A percentile compares a stretch with the other conserved stretches of the same genome.
phyloP scores from a whole-genome alignment of 2,888 invertebrate species.

The Deroplatys truncata region DNA sequence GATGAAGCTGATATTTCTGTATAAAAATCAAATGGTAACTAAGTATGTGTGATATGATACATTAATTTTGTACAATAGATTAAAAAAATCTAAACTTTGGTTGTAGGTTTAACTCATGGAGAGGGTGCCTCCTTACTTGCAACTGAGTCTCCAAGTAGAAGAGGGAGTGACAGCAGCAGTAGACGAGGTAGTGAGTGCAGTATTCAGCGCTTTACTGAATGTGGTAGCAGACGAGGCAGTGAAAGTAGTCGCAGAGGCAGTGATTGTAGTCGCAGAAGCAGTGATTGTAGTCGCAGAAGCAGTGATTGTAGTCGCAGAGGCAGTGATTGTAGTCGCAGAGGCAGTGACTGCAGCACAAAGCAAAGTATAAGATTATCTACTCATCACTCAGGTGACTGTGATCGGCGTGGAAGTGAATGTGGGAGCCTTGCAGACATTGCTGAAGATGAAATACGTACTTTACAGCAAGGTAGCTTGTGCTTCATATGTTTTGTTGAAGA shows the following conservation, averaged over 20 bases:
- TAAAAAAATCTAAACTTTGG: no score
- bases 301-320: conserved; percentile 14
- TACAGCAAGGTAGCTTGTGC: not conserved
- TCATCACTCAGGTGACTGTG: not conserved
- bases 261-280: conserved; percentile 16
- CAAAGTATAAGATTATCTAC: not conserved
- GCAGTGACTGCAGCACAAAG: not conserved
- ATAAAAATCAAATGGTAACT: no score
- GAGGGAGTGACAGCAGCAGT: not conserved
- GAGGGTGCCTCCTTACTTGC: not conserved
- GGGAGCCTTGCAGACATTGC: conserved; percentile 27
- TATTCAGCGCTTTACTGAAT: not conserved
- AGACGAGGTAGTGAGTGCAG: not conserved
- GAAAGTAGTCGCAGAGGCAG: conserved; percentile 20
- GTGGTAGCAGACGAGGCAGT: conserved; percentile 19
- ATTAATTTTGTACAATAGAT: no score
- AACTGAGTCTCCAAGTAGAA: not conserved
- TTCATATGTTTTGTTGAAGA: not conserved
- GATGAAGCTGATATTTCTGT: no score
- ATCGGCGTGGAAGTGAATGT: conserved; percentile 4
- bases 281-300: conserved; percentile 20
- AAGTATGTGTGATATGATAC: no score
- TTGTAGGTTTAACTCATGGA: not conserved
- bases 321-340: no score
- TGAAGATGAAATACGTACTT: conserved; percentile 13